Evolutionary conservation across 2,797 vertebrate species (phyloP).

Genomic region (Lagodon rhomboides): DNA sequence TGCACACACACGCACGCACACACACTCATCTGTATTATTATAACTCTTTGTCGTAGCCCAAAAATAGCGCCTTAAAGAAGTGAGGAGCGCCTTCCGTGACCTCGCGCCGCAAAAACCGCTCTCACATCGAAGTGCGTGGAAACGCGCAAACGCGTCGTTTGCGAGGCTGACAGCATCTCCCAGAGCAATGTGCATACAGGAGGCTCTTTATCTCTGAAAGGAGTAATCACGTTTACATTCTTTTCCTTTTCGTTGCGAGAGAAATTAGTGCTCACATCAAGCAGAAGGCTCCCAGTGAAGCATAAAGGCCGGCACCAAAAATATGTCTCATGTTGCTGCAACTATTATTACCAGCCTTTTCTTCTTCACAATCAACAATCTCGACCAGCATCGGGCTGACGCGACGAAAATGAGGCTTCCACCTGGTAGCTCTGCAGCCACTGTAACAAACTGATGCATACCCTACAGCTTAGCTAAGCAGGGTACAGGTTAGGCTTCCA

Average conservation of each 20-base stretch:
- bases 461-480: not conserved
- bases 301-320: not conserved
- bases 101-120: constrained; percentile 6
- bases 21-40: constrained; percentile 2
- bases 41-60: not conserved
- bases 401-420: too few relatives aligned
- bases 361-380: not conserved
- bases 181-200: not conserved
- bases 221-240: not conserved
- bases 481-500: too few relatives aligned
- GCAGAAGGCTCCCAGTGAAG: not conserved
- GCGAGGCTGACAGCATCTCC: not conserved
- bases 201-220: not conserved
- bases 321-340: not conserved
- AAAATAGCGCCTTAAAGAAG: not conserved
- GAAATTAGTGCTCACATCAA: too few relatives aligned
- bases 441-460: not conserved
- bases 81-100: not conserved
- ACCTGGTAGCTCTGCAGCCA: not conserved
- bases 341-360: not conserved
- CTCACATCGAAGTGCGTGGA: not conserved
- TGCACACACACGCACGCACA: not conserved
- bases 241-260: not conserved
- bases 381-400: not conserved
- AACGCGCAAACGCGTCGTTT: not conserved